Conservation (phyloP, 2,797 vertebrate species). For the Melanotaenia pygmaea region DNA sequence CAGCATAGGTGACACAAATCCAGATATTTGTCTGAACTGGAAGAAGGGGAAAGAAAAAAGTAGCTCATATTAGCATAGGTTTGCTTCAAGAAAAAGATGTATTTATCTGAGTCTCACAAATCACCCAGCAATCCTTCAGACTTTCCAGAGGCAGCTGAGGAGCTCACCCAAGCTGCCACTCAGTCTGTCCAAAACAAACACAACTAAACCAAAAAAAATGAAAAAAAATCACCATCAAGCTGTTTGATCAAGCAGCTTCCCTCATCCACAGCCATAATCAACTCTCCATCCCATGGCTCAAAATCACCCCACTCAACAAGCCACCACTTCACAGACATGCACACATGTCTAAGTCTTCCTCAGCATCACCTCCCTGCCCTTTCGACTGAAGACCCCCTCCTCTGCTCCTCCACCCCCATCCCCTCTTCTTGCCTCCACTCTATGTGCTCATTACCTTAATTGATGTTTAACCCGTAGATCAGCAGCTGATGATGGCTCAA, state of each 20-base stretch:
- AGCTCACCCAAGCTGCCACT: constrained; percentile 24
- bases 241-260: constrained; percentile 28
- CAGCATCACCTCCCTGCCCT: constrained; percentile 31
- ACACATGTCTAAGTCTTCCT: constrained; percentile 15
- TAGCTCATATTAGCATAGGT: not conserved
- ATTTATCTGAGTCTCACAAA: not conserved
- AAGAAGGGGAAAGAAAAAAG: not conserved
- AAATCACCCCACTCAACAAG: constrained; percentile 22
- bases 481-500: constrained; percentile 75
- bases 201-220: constrained; percentile 43
- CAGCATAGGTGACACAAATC: not conserved
- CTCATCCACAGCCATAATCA: constrained; percentile 19
- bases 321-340: constrained; percentile 33
- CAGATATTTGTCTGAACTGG: not conserved
- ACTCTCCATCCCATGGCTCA: constrained; percentile 14
- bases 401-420: not conserved
- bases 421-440: constrained; percentile 11
- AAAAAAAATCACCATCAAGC: constrained; percentile 24
- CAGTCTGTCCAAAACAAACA: constrained; percentile 44
- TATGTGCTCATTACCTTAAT: constrained; percentile 78
- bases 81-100: not conserved
- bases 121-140: constrained; percentile 5
- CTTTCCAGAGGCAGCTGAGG: constrained; percentile 30
- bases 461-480: constrained; percentile 80
- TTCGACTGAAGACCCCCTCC: not conserved